phyloP scores from a whole-genome alignment of 2,113 vertebrate species.

The Zosterops japonicus region DNA sequence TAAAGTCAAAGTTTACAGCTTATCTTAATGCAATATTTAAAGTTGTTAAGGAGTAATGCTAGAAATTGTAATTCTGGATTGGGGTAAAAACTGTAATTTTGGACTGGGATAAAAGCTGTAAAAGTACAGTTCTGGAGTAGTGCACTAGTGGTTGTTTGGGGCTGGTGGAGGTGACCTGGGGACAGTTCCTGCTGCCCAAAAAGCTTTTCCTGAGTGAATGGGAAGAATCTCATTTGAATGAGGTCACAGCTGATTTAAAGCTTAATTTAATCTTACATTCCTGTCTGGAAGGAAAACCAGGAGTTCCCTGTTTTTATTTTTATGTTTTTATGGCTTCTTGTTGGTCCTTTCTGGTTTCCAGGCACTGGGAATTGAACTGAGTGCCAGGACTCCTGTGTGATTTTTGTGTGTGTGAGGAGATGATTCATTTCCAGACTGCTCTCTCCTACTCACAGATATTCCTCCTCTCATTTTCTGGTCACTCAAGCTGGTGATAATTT shows the following conservation, averaged over 20 bases:
- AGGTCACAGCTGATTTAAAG: not conserved
- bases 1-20: not conserved
- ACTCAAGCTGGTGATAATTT: not conserved
- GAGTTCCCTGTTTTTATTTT: not conserved
- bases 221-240: not conserved
- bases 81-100: not conserved
- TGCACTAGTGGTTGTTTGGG: not conserved
- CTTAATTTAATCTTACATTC: not conserved
- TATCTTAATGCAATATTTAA: not conserved
- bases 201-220: not conserved
- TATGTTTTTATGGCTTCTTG: not conserved
- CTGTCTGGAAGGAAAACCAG: not conserved
- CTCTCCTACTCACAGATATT: not conserved
- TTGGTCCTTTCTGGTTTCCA: not conserved
- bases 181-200: not conserved
- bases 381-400: not conserved
- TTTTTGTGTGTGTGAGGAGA: not conserved
- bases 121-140: not conserved
- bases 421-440: not conserved
- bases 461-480: not conserved
- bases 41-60: not conserved
- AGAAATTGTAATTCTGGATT: not conserved
- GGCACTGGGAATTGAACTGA: not conserved
- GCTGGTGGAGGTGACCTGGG: rapidly evolving
- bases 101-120: too few relatives aligned